Percentiles rank a stretch among this genome's conserved stretches.
Conservation (phyloP, 1,140 invertebrate genomes). For the Halotydeus destructor region DNA sequence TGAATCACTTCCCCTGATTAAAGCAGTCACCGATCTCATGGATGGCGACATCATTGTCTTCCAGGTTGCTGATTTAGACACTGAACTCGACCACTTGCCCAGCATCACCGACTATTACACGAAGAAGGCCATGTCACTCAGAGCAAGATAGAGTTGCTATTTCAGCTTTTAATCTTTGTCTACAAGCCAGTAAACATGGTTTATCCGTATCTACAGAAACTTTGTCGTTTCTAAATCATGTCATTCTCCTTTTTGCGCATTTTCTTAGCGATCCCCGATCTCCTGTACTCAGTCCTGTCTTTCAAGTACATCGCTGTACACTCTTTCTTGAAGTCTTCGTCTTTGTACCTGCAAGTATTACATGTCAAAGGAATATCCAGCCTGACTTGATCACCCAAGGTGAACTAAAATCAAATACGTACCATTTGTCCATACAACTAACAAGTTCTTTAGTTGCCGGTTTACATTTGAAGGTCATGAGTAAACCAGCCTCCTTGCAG, state of each 20-base stretch:
- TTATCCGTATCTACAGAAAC: no score
- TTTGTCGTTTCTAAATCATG: no score
- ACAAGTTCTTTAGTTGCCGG: conserved; percentile 42
- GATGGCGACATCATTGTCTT: conserved; percentile 86
- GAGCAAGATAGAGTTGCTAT: no score
- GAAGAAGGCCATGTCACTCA: no score
- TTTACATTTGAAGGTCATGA: conserved; percentile 49
- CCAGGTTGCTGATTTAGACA: conserved; percentile 71
- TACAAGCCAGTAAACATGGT: no score
- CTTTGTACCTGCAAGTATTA: conserved; percentile 22
- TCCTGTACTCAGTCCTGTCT: conserved; percentile 54
- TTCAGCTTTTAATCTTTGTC: no score
- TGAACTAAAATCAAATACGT: neutral
- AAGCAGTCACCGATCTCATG: conserved; percentile 56
- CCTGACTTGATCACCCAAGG: no score
- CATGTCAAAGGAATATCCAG: conserved; percentile 22
- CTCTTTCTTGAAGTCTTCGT: conserved; percentile 45
- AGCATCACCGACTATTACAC: no score
- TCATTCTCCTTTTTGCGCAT: conserved; percentile 22
- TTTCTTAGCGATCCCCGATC: conserved; percentile 44
- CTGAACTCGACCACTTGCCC: no score
- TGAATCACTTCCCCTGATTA: no score
- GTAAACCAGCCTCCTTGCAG: conserved; percentile 39
- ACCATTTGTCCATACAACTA: conserved; percentile 45
- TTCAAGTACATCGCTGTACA: conserved; percentile 56